A percentile compares a stretch with the other conserved stretches of the same genome.
phyloP scores from a whole-genome alignment of 1,140 invertebrate genomes.

The Tetragnatha versicolor region DNA sequence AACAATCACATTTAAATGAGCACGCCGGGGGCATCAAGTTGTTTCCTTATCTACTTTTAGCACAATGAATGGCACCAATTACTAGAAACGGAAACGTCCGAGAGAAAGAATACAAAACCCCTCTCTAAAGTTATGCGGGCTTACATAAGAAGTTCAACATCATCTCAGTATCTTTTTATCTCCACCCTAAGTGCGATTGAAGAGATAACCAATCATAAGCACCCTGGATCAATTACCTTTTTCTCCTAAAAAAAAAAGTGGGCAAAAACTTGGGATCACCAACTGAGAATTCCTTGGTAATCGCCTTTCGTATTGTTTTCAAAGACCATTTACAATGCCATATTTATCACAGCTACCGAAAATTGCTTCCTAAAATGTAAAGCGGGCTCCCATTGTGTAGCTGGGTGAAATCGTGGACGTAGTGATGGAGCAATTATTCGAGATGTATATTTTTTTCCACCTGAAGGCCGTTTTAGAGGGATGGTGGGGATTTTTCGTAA shows the following conservation, averaged over 20 bases:
- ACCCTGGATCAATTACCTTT: constrained; percentile 26
- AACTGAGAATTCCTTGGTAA: constrained; percentile 21
- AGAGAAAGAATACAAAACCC: too few species aligned
- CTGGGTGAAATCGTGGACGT: constrained; percentile 20
- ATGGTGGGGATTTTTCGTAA: too few species aligned
- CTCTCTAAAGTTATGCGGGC: too few species aligned
- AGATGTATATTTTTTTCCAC: not conserved
- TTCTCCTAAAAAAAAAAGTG: not conserved
- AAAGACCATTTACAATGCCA: not conserved
- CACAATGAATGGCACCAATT: too few species aligned
- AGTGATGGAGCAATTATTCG: constrained; percentile 13
- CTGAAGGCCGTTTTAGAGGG: too few species aligned
- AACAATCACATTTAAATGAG: too few species aligned
- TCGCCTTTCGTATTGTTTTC: constrained; percentile 35
- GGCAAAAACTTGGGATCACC: not conserved
- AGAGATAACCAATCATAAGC: constrained; percentile 34
- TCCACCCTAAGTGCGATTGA: not conserved
- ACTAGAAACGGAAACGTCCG: too few species aligned
- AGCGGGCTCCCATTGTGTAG: constrained; percentile 13
- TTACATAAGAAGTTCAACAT: constrained; percentile 4
- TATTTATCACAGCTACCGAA: constrained; percentile 30
- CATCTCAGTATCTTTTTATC: not conserved
- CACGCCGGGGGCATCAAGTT: too few species aligned
- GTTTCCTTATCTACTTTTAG: too few species aligned
- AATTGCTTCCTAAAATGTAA: constrained; percentile 38